phyloP scores from a whole-genome alignment of 2,113 vertebrate genomes.

The Tachysurus vachellii region DNA sequence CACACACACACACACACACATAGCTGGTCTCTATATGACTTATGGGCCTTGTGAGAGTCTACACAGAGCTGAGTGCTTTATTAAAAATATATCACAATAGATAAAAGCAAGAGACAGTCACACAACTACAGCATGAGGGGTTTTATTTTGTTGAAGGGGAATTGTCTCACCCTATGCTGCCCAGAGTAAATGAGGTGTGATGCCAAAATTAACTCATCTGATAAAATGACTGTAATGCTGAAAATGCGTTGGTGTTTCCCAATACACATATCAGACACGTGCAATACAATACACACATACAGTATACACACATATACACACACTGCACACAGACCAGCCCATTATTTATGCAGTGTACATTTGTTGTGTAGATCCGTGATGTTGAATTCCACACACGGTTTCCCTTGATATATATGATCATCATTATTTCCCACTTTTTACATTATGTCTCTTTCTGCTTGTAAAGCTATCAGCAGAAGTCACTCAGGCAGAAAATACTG shows the following conservation, averaged over 20 bases:
- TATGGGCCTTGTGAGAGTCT: constrained; percentile 14
- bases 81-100: constrained; percentile 23
- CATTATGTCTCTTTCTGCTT: background rate
- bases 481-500: background rate
- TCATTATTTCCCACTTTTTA: background rate
- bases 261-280: background rate
- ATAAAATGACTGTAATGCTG: background rate
- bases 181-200: constrained; percentile 14
- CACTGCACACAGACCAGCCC: background rate
- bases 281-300: no score
- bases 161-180: background rate
- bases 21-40: constrained; percentile 30
- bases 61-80: constrained; percentile 9
- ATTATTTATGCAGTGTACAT: background rate
- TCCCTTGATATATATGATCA: background rate
- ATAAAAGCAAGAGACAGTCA: background rate
- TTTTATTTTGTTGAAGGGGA: background rate
- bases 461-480: background rate
- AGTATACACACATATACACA: background rate
- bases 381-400: background rate
- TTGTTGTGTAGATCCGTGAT: background rate
- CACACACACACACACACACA: background rate
- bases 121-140: background rate
- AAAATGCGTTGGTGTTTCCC: background rate
- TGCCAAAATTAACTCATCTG: background rate